A percentile compares a stretch with the other conserved stretches of the same genome.
These are phyloP conservation scores for Fringilla coelebs DNA, from an alignment of 2,797 vertebrate genomes.

Conservation along the genomic window DNA sequence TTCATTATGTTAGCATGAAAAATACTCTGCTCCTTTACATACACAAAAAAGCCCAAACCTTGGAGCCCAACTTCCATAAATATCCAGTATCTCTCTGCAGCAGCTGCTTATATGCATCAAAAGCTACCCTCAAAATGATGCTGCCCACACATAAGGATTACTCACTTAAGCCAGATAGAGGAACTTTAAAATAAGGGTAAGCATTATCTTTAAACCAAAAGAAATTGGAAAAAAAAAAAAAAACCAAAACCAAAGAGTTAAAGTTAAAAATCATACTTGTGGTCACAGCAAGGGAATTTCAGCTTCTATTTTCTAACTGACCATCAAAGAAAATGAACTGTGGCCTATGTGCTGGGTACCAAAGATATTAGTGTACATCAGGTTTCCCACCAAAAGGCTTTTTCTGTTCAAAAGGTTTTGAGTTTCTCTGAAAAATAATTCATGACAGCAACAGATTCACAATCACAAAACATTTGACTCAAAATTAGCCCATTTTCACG, in stretches of 20 bases:
- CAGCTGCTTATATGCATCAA: constrained; percentile 1
- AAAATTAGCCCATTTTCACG: neutral
- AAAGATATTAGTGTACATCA: neutral
- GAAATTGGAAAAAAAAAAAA: neutral
- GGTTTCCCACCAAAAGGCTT: neutral
- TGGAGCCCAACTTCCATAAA: neutral
- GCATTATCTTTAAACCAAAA: neutral
- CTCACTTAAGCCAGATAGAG: constrained; percentile 13
- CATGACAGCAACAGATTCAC: neutral
- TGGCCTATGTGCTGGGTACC: neutral
- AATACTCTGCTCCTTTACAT: neutral
- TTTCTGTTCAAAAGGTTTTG: neutral
- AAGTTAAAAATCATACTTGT: neutral
- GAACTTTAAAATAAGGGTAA: neutral
- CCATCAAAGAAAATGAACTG: neutral
- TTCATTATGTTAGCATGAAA: neutral
- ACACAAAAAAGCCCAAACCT: neutral
- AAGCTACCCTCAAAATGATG: neutral
- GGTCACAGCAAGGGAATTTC: neutral
- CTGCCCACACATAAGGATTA: constrained; percentile 33
- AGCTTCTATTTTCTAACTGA: neutral
- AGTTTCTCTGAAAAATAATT: neutral
- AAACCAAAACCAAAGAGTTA: neutral
- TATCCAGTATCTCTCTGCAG: neutral
- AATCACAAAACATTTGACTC: neutral